Evolutionary conservation across 2,797 vertebrate genomes (phyloP).

Genomic region (Phylloscopus collybita): DNA sequence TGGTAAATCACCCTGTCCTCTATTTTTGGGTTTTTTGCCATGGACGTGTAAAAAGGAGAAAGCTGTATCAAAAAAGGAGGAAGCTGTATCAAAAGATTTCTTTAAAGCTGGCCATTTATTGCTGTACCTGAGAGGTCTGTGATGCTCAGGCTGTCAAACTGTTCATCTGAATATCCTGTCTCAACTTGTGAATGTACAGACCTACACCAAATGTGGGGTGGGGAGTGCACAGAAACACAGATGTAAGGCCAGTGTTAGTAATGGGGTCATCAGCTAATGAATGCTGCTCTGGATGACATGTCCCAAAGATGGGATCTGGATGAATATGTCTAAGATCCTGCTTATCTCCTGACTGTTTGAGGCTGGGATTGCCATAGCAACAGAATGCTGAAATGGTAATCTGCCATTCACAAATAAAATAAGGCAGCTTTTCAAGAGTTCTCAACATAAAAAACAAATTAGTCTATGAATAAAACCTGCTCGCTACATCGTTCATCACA

Average conservation of each 20-base stretch:
- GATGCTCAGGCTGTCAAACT: background rate
- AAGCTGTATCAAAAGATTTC: background rate
- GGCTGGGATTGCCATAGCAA: slow-evolving; percentile 13
- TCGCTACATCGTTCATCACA: background rate
- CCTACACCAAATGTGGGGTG: background rate
- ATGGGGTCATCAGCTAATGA: background rate
- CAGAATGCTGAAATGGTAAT: background rate
- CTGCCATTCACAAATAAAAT: background rate
- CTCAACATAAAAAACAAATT: background rate
- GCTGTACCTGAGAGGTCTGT: background rate
- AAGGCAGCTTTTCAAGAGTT: background rate
- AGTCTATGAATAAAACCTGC: background rate
- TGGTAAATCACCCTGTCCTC: background rate
- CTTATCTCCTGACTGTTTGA: background rate
- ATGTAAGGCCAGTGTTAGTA: background rate
- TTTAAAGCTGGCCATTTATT: background rate
- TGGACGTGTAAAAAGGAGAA: background rate
- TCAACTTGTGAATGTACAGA: background rate
- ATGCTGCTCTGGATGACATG: background rate
- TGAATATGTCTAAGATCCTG: background rate
- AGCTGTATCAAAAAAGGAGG: background rate
- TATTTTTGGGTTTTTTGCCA: accelerated
- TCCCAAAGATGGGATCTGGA: background rate
- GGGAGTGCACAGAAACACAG: background rate
- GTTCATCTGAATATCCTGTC: background rate